phyloP scores from a whole-genome alignment of 2,797 vertebrate species.

The Myotis findleyi region DNA sequence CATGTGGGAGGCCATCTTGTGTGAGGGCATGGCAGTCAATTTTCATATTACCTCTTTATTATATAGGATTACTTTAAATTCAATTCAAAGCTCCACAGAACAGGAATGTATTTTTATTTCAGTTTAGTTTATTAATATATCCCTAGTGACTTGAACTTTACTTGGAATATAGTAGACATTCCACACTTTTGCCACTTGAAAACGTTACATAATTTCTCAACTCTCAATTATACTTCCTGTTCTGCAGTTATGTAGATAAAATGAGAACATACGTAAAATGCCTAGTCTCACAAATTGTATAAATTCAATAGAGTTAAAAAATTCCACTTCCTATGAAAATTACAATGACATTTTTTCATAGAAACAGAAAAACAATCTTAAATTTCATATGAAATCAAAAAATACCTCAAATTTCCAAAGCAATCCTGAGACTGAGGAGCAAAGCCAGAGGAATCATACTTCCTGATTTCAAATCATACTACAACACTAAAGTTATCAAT shows the following conservation, averaged over 20 bases:
- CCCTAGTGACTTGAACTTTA: background rate
- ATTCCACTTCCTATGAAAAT: background rate
- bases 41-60: too few species aligned
- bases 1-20: too few species aligned
- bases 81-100: background rate
- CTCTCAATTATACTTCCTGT: background rate
- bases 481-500: background rate
- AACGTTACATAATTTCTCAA: background rate
- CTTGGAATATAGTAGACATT: background rate
- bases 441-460: background rate
- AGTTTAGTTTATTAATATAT: background rate
- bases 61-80: background rate
- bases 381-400: background rate
- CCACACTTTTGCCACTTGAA: background rate
- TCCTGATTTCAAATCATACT: background rate
- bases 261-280: background rate
- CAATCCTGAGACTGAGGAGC: background rate
- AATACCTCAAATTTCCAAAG: background rate
- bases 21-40: too few species aligned
- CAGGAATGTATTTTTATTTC: background rate
- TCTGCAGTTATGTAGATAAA: background rate
- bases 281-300: background rate
- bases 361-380: background rate
- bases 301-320: background rate
- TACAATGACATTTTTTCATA: background rate